Evolutionary conservation across 2,888 invertebrate genomes (phyloP).

Genomic region (Agrotis clavis): DNA sequence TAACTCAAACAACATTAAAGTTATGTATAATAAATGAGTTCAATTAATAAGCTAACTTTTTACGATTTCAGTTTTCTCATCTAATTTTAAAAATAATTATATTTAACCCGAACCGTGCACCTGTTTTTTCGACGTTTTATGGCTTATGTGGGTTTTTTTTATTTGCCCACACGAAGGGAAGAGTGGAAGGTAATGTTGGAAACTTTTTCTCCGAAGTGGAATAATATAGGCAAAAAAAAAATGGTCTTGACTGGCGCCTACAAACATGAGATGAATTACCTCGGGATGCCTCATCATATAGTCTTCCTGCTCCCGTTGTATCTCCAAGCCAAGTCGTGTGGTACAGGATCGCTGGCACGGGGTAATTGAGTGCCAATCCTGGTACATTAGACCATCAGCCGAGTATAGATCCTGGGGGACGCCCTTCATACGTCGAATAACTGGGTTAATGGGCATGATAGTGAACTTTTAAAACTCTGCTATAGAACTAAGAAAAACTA

Average conservation of each 20-base stretch:
- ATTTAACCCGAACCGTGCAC: too few relatives aligned
- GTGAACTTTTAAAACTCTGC: not conserved
- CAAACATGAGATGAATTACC: conserved; percentile 65
- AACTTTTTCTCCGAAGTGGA: too few relatives aligned
- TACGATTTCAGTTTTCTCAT: too few relatives aligned
- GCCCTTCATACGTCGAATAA: conserved; percentile 76
- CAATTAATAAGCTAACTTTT: too few relatives aligned
- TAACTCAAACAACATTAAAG: too few relatives aligned
- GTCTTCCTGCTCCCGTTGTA: conserved; percentile 83
- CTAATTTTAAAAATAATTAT: too few relatives aligned
- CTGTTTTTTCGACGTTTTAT: too few relatives aligned
- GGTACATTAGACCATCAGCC: conserved; percentile 77
- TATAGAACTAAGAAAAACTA: not conserved
- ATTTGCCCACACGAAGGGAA: too few relatives aligned
- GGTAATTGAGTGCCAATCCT: conserved; percentile 76
- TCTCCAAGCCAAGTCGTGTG: conserved; percentile 73
- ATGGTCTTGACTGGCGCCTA: not conserved
- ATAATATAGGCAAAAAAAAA: too few relatives aligned
- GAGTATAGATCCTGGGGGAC: conserved; percentile 67
- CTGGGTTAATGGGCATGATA: conserved; percentile 77
- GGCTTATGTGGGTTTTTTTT: too few relatives aligned
- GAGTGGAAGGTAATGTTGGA: too few relatives aligned
- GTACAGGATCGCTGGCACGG: conserved; percentile 77
- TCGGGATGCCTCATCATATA: conserved; percentile 83
- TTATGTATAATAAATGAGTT: too few relatives aligned